These are phyloP conservation scores for Furcifer pardalis DNA, from an alignment of 2,797 vertebrate genomes.

Conservation along the genomic window DNA sequence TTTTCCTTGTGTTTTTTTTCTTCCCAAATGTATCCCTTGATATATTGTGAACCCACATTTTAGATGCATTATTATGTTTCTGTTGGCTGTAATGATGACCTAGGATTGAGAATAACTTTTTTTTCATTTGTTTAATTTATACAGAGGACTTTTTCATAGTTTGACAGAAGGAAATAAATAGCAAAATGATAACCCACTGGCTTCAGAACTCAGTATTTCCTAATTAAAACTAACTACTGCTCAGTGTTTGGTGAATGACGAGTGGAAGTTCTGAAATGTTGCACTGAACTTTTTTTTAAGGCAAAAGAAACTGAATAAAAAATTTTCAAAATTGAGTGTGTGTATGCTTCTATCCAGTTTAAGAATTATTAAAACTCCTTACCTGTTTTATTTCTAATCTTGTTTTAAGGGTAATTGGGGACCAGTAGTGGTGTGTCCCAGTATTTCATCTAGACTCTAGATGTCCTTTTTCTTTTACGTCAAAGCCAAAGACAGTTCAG, in stretches of 20 bases:
- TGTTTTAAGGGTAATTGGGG: not conserved
- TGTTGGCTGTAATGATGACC: constrained; percentile 83
- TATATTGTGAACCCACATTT: constrained; percentile 81
- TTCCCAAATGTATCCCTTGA: constrained; percentile 76
- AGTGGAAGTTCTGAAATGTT: constrained; percentile 79
- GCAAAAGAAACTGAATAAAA: constrained; percentile 84
- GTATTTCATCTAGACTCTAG: not conserved
- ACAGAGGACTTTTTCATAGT: constrained; percentile 84
- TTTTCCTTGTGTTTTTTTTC: constrained; percentile 70
- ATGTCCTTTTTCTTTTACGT: not conserved
- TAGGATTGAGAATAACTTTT: constrained; percentile 80
- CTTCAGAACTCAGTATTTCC: constrained; percentile 81
- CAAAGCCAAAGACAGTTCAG: not conserved
- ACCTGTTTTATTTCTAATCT: not conserved
- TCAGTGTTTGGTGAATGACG: constrained; percentile 74
- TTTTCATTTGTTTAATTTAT: constrained; percentile 84
- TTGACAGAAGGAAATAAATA: constrained; percentile 83
- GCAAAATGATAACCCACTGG: constrained; percentile 81
- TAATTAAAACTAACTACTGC: constrained; percentile 75
- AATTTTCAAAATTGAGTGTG: constrained; percentile 78
- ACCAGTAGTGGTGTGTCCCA: too few relatives aligned
- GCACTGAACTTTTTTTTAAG: constrained; percentile 80
- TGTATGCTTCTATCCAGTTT: constrained; percentile 54
- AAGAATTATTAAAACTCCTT: not conserved
- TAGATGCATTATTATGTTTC: constrained; percentile 82